Evolutionary conservation across 2,797 vertebrate genomes (phyloP), one percentile per base, ranked within the genome.

Genomic region (Mormyrus proboscirostris): DNA sequence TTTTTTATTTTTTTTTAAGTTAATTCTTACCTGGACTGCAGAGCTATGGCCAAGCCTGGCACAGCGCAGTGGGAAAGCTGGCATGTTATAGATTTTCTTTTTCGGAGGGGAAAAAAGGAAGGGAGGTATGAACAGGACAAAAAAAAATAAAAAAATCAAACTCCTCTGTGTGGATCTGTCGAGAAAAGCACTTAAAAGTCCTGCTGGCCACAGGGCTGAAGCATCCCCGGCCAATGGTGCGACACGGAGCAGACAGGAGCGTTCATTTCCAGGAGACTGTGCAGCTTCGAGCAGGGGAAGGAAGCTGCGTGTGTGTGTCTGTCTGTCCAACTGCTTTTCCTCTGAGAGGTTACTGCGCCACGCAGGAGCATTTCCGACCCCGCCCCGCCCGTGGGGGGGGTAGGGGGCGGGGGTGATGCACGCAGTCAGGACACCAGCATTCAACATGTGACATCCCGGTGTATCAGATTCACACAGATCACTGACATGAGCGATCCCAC

Each of bases 161-260:
- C 53, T 85, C 57, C 89, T 94, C 94, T 93, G 93, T 93, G 93
- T 94, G 94, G 93, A 94, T 94, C 95, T 93, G 94, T 95, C 93
- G 73, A 90, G 95, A 94, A 92, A 95, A 96, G 97, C 97, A 97
- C 97, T 97, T 97, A 95, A 91, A 92, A 92, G 96, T 96, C 96
- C 97, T 96, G 96, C 96, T 92, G 96, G 96, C 96, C 97, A 96
- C 96, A 95, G 96, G 96, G 95, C 96, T 95, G 95, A 95, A 95
- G 96, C 95, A 95, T 96, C 96, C 96, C 96, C 95, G 96, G 97
- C 96, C 96, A 96, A 95, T 90, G 96, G 96, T 97, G 97, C 96
- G 95, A 96, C 95, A 96, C 84, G 50, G 90, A 89, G 84, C 84
- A 88, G 89, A 88, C 88, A 94, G 96, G 95, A 97, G 96, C 96